Conservation (phyloP, 2,113 vertebrate species). For the Periophthalmus modestus region DNA sequence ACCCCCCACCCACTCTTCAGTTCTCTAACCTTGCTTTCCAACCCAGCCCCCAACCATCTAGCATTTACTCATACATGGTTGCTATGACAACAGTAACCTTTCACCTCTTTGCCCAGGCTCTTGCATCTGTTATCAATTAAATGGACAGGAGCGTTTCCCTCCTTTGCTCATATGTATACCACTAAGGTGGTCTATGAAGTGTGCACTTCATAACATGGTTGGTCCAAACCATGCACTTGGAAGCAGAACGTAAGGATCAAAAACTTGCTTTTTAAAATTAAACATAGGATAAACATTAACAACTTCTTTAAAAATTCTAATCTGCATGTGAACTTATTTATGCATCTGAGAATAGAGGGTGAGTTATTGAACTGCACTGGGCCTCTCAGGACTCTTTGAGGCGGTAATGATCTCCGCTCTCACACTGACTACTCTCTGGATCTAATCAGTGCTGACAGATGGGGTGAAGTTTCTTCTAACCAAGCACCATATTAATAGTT, state of each 20-base stretch:
- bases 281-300: background rate
- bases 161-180: conserved; percentile 23
- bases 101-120: conserved; percentile 73
- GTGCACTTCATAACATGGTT: background rate
- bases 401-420: conserved; percentile 66
- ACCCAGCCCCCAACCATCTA: conserved; percentile 61
- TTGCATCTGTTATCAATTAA: conserved; percentile 88
- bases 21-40: conserved; percentile 54
- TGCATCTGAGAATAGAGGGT: conserved; percentile 40
- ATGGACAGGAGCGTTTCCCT: conserved; percentile 62
- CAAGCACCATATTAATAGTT: conserved; percentile 45
- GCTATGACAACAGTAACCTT: conserved; percentile 79
- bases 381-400: conserved; percentile 72
- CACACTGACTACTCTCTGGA: conserved; percentile 62
- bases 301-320: background rate
- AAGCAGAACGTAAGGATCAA: background rate
- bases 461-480: conserved; percentile 59
- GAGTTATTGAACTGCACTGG: conserved; percentile 56
- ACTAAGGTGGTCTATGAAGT: conserved; percentile 36
- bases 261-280: too few relatives aligned
- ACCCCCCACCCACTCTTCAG: conserved; percentile 52
- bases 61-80: conserved; percentile 72
- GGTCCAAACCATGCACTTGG: background rate
- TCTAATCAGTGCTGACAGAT: conserved; percentile 73
- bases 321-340: conserved; percentile 14